Evolutionary conservation across 1,140 invertebrate species (phyloP).

Genomic region (Ceratoteleas bidentatus): DNA sequence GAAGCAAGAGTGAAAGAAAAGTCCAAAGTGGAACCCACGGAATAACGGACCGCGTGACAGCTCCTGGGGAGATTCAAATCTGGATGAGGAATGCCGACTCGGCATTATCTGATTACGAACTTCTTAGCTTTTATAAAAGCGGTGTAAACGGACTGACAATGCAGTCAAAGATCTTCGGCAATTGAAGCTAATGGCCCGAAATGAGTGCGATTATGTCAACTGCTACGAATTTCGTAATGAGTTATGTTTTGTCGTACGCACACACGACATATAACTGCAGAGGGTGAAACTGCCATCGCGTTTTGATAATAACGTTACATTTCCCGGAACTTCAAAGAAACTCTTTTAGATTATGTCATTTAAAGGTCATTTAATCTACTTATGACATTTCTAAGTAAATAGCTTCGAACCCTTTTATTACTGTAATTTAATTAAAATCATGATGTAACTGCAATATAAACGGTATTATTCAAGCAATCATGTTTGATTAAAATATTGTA

Average conservation of each 20-base stretch:
- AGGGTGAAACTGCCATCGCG: no score
- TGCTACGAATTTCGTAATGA: conserved; percentile 20
- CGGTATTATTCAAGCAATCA: no score
- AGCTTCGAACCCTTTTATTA: no score
- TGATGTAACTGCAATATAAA: no score
- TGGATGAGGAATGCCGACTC: conserved; percentile 64
- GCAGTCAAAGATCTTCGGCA: conserved; percentile 23
- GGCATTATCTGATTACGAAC: conserved; percentile 66
- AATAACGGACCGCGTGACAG: conserved; percentile 68
- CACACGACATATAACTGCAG: no score
- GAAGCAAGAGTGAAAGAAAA: conserved; percentile 63
- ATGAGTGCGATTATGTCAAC: conserved; percentile 38
- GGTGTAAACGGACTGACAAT: conserved; percentile 65
- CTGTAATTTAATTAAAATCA: no score
- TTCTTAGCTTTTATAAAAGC: conserved; percentile 64
- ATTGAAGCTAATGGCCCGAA: conserved; percentile 38
- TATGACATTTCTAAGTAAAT: no score
- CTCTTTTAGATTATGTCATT: no score
- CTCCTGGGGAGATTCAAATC: conserved; percentile 66
- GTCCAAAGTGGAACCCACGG: conserved; percentile 61
- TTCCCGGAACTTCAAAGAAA: no score
- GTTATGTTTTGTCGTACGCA: not conserved
- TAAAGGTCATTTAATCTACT: no score
- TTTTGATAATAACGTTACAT: no score
- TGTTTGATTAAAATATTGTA: no score